Base-by-base conservation (phyloP, 2,797 vertebrate species). In the Hippopotamyrus pictus region DNA sequence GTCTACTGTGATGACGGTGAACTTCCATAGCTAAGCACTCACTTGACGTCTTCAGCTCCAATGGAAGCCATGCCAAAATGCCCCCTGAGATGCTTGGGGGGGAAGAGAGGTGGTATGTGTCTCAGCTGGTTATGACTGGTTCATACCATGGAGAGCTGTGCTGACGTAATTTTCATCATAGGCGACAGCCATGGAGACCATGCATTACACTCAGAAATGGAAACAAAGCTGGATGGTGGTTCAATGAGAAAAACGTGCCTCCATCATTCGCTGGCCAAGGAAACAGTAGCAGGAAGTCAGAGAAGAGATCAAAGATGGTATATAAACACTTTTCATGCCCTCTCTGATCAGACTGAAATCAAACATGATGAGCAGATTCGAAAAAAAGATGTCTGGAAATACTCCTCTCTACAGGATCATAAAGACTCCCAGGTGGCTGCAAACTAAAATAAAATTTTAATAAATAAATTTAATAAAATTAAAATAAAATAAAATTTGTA, bases 1-100 rank as follows among this genome's bases (percentile, higher is more conserved):
- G 93, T 93, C 93, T 90, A 92, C 91, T 93, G 92, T 92, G 90
- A 93, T 92, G 93, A 90, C 91, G 22, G 79, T 46, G 50, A 37
- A 33, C 33, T 46, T 22, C 9, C 29, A 41, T 17, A 50, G 19
- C 54, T 37, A 85, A 62, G 5, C 41, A 46, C 25, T 29, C 19
- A 11, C 17, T 37, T 5, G 12, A 5, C n/a, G 50, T 17, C 48
- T 37, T 29, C 44, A 88, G 2, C 51, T 17, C 48, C 50, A 48
- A 76, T 6, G 9, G 2, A 0, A 82, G 37, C 53, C 57, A 85
- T 91, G 89, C 89, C 90, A 87, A 79, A 57, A 50, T 22, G 90
- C 89, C 90, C 50, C 90, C 88, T 37, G 19, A 88, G 90, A 54
- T 59, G 92, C 88, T 89, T 90, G 88, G 90, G 85, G 59, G 86